Base-by-base conservation (phyloP, 2,888 invertebrate species). In the Atethmia centrago region DNA sequence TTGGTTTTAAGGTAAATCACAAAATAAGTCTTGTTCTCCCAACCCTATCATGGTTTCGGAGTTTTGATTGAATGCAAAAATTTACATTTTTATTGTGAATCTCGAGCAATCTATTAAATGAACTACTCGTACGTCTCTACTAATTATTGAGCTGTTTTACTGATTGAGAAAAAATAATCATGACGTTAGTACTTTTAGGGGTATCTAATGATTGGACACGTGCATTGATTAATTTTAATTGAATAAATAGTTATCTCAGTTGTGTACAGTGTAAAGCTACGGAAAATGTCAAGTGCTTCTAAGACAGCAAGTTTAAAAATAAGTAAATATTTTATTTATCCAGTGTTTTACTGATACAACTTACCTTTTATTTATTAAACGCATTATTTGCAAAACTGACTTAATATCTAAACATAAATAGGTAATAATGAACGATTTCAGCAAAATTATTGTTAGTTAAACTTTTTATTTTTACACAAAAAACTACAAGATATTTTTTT, bases 141-240 rank as follows among this genome's bases (percentile, higher is more conserved):
- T 28, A 21, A 58, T 16, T 45, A 45, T 40, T 28, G 19, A 59
- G 9, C 28, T 36, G 14, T 31, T 66, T 53, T 31, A 47, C 65
- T 61, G 40, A n/a, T 16, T 25, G 5, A 5, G 51, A 12, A 16
- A 28, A 59, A 49, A 59, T 49, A 14, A 19, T 1, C 2, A 40
- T 49, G 3, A 62, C n/a, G n/a, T 16, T 49, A 7, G 25, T 28
- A 25, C 2, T 36, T 36, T 2, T 59, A 36, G 28, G 14, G 0
- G 47, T 49, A 47, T 36, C 3, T 16, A 36, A 78, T 63, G 14
- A 58, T 58, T 67, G 40, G 28, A 53, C 45, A 47, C 47, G 21
- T 71, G 66, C 31, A 58, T 21, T 31, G 25, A 67, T 58, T 58
- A 47, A 47, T 70, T 53, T 42, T 63, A 53, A 63, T 56, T 66